phyloP scores from a whole-genome alignment of 2,888 invertebrate genomes.

The Dasysyrphus tricinctus region DNA sequence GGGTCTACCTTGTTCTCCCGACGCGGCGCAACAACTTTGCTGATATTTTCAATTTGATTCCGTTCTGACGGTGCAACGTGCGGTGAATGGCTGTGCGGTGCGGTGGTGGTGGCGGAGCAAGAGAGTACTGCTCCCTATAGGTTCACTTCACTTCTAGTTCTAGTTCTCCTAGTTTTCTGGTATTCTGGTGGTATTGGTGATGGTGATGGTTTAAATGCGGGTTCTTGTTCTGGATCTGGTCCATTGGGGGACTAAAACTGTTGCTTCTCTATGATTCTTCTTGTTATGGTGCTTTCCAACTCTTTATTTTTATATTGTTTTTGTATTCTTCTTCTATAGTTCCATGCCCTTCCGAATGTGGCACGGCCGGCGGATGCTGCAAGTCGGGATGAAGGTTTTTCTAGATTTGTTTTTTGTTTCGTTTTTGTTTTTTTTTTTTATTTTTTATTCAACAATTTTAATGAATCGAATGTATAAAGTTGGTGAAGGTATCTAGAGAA shows the following conservation, averaged over 20 bases:
- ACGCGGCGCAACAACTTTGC: not conserved
- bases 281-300: conserved; percentile 48
- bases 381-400: conserved; percentile 58
- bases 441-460: conserved; percentile 47
- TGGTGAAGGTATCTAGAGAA: conserved; percentile 33
- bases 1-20: not conserved
- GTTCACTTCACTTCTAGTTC: conserved; percentile 54
- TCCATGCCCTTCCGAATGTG: conserved; percentile 63
- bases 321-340: conserved; percentile 15
- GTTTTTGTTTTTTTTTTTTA: conserved; percentile 21
- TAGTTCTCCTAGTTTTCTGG: conserved; percentile 64
- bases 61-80: not conserved
- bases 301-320: conserved; percentile 24
- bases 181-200: conserved; percentile 18
- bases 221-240: conserved; percentile 70
- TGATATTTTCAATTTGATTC: conserved; percentile 25
- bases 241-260: conserved; percentile 57
- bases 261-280: conserved; percentile 44
- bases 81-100: not conserved
- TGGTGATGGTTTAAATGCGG: conserved; percentile 48
- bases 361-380: conserved; percentile 41
- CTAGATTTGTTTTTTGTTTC: not conserved
- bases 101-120: not conserved
- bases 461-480: conserved; percentile 63
- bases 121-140: conserved; percentile 50